Base-by-base conservation (phyloP, 2,113 vertebrate species). In the Carassius auratus region DNA sequence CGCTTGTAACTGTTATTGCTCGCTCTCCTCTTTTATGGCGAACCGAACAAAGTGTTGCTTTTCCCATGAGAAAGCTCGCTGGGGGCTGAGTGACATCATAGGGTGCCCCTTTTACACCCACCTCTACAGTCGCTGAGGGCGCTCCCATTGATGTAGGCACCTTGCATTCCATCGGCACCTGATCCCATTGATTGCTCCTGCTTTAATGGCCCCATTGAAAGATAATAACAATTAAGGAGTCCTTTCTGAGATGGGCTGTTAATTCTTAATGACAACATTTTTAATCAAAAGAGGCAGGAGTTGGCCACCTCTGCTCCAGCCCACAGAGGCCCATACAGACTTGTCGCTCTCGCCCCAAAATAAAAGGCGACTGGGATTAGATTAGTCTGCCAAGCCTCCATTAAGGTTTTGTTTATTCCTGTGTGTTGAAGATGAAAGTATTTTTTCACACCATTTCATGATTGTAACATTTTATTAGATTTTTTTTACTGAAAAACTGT, bases 1-100 rank as follows among this genome's bases (percentile, higher is more conserved):
- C 87, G 85, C 89, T 92, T 83, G 89, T 90, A 91, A 90, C 91
- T 87, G 88, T 92, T 92, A 92, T 91, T 92, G 88, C 85, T 91
- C 90, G 90, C 73, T 88, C 86, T 92, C 42, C 90, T 93, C 92
- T 89, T 93, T 92, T 90, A 92, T 91, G 91, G 87, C 85, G 91
- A 89, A 88, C 85, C 42, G 86, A 89, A 89, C 86, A 88, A 93
- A 93, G 94, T 92, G 92, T 93, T 93, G 94, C 92, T 95, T 96
- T 97, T 96, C 96, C 94, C 95, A 93, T 91, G 95, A 96, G 94
- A 95, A 95, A 91, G 88, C 92, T 86, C 57, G 55, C 76, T 38
- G 36, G 86, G 87, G 87, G 90, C 89, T 17, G 75, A 14, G 86
- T 86, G 90, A 90, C 91, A 89, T 91, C 86, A 52, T 90, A 83